Conservation (phyloP, 2,113 vertebrate genomes). For the Dicerorhinus sumatrensis region DNA sequence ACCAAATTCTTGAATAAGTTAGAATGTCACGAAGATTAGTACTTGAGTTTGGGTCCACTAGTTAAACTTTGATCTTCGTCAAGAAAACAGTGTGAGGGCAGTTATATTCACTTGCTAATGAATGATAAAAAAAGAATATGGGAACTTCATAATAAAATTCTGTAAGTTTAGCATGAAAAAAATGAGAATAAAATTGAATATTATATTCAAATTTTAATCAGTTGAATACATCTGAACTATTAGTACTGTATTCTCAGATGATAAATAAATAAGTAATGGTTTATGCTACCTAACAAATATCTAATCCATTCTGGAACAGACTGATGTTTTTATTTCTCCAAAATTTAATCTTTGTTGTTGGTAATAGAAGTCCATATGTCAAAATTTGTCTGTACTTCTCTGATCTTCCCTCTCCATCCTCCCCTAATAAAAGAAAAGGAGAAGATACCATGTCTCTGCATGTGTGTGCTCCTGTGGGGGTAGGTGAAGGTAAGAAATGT, state of each 20-base stretch:
- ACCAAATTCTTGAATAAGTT: slow-evolving; percentile 12
- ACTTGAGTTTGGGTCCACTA: background rate
- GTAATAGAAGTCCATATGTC: background rate
- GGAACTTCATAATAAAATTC: background rate
- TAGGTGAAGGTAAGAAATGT: no score
- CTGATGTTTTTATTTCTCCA: background rate
- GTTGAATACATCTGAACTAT: background rate
- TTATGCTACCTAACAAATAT: background rate
- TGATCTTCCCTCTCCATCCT: background rate
- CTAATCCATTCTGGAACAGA: background rate
- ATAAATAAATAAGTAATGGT: background rate
- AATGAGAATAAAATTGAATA: background rate
- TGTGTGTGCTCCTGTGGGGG: background rate
- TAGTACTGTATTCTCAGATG: background rate
- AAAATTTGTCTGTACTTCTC: background rate
- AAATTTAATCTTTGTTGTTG: background rate
- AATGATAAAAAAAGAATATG: background rate
- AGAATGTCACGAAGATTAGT: background rate
- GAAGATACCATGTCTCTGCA: background rate
- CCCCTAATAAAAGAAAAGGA: background rate
- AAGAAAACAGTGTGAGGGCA: background rate
- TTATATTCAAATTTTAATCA: background rate
- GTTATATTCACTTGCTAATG: background rate
- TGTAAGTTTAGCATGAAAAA: background rate
- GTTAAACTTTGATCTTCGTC: slow-evolving; percentile 2